Evolutionary conservation across 2,113 vertebrate species (phyloP).

Genomic region (Vimba vimba): DNA sequence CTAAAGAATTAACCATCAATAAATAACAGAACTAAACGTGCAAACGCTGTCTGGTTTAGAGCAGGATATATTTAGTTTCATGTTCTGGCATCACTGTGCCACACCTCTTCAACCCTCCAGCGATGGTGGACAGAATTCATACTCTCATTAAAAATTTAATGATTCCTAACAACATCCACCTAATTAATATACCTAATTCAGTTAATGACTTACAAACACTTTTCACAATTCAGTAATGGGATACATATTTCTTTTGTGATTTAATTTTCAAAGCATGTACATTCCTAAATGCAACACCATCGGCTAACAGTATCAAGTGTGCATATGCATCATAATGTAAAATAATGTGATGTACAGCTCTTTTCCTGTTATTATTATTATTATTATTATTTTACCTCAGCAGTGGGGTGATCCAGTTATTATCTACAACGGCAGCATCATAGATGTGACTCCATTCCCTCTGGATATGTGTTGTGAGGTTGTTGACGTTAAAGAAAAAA

Average conservation of each 20-base stretch:
- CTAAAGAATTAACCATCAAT: conserved; percentile 63
- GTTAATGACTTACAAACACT: neutral
- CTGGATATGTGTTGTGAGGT: conserved; percentile 87
- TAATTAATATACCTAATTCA: neutral
- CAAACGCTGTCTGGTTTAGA: neutral
- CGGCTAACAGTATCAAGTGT: neutral
- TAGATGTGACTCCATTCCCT: conserved; percentile 88
- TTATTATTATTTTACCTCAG: conserved; percentile 74
- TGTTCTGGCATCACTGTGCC: neutral
- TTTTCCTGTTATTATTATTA: neutral
- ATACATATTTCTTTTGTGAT: neutral
- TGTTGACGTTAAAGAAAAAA: conserved; percentile 84
- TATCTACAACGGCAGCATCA: conserved; percentile 77
- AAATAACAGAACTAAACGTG: neutral
- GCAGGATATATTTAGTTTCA: neutral
- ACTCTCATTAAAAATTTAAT: neutral
- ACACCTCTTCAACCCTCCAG: neutral
- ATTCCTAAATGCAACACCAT: neutral
- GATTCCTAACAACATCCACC: neutral
- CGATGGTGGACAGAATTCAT: too few species aligned
- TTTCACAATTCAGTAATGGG: neutral
- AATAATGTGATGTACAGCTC: neutral
- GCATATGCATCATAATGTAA: neutral
- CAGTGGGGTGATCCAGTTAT: conserved; percentile 82
- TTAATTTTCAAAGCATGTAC: neutral